Evolutionary conservation across 2,888 invertebrate species (phyloP).

Genomic region (Julus scandinavius): DNA sequence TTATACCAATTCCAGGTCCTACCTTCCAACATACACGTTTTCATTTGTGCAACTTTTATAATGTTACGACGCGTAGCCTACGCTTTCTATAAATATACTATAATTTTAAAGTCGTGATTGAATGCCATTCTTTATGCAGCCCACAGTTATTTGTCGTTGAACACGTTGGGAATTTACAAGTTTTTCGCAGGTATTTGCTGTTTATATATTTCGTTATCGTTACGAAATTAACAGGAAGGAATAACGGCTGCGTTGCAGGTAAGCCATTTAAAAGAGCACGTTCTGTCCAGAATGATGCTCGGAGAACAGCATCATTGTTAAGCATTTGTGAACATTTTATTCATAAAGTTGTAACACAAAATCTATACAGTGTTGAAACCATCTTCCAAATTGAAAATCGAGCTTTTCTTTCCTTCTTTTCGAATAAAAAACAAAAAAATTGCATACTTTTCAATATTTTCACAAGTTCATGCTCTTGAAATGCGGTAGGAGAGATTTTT

Average conservation of each 20-base stretch:
- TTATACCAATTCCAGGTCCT: background rate
- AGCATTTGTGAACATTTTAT: background rate
- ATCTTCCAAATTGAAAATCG: background rate
- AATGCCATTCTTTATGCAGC: conserved; percentile 5
- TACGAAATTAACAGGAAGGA: background rate
- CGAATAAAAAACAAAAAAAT: background rate
- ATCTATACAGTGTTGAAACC: background rate
- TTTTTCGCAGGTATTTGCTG: background rate
- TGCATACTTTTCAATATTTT: background rate
- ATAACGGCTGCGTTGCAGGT: background rate
- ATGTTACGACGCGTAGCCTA: conserved; percentile 39
- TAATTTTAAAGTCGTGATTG: conserved; percentile 38
- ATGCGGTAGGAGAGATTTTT: background rate
- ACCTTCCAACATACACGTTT: background rate
- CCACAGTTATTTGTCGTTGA: background rate
- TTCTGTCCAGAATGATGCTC: background rate
- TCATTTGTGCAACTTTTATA: conserved; percentile 32
- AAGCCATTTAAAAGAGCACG: background rate
- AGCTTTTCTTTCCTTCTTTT: background rate
- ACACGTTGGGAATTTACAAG: conserved; percentile 14
- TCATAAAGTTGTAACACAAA: no score
- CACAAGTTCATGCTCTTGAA: background rate
- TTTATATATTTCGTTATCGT: background rate
- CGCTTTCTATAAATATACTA: conserved; percentile 42
- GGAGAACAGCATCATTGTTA: background rate